phyloP scores from a whole-genome alignment of 2,888 invertebrate species.

The Colletes collaris region DNA sequence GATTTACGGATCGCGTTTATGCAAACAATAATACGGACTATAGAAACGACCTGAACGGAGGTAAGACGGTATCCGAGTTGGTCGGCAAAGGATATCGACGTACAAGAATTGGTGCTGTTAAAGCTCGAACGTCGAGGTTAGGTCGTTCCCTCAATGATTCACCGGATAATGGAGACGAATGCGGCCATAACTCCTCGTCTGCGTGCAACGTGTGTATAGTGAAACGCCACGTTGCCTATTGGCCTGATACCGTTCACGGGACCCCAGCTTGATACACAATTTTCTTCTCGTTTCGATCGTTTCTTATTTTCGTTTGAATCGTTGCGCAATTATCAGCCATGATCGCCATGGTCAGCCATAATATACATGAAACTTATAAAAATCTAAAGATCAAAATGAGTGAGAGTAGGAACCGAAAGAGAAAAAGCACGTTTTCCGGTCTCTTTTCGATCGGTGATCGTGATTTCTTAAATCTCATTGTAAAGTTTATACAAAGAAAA shows the following conservation, averaged over 20 bases:
- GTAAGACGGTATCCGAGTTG: conserved; percentile 38
- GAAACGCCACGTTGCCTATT: conserved; percentile 31
- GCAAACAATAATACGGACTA: conserved; percentile 76
- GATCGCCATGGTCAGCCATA: too few relatives aligned
- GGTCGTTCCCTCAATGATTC: conserved; percentile 78
- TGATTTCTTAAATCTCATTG: too few relatives aligned
- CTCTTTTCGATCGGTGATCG: too few relatives aligned
- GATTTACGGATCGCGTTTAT: conserved; percentile 77
- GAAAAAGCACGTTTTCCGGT: too few relatives aligned
- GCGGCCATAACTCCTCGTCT: conserved; percentile 78
- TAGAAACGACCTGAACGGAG: conserved; percentile 37
- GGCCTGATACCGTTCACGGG: conserved; percentile 33
- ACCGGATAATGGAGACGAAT: conserved; percentile 81
- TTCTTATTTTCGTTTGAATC: neutral
- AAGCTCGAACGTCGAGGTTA: conserved; percentile 69
- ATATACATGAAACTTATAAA: too few relatives aligned
- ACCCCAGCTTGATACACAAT: conserved; percentile 30
- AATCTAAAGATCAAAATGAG: too few relatives aligned
- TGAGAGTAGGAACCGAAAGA: neutral
- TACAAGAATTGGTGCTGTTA: conserved; percentile 71
- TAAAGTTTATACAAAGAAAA: too few relatives aligned
- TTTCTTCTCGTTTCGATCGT: neutral
- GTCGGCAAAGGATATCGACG: conserved; percentile 67
- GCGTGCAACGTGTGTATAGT: conserved; percentile 45
- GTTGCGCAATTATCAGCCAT: neutral